Evolutionary conservation across 1,140 invertebrate genomes (phyloP).

Genomic region (Dreissena rostriformis): DNA sequence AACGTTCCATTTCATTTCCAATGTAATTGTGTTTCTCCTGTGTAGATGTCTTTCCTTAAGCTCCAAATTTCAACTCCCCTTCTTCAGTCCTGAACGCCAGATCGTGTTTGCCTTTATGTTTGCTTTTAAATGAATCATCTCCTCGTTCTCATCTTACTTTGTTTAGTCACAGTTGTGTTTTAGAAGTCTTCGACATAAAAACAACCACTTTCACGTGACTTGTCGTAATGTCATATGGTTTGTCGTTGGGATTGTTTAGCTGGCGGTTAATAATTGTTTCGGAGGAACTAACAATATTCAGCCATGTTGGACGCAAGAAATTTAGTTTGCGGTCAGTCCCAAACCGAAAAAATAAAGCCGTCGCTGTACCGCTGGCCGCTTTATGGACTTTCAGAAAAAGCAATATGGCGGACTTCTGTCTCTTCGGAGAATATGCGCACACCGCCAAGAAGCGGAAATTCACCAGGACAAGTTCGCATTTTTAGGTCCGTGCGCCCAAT

Average conservation of each 20-base stretch:
- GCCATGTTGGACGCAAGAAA: conserved; percentile 64
- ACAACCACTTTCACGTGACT: conserved; percentile 62
- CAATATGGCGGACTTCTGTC: conserved; percentile 63
- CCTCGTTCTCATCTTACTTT: no score
- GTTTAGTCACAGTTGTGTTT: no score
- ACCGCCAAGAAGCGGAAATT: conserved; percentile 30
- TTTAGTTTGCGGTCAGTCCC: conserved; percentile 60
- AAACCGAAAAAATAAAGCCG: conserved; percentile 71
- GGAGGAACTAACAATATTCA: conserved; percentile 55
- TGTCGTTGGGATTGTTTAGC: conserved; percentile 38
- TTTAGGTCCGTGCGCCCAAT: no score
- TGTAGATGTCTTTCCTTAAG: no score
- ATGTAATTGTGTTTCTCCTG: no score
- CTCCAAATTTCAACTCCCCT: no score
- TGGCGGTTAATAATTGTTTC: conserved; percentile 30
- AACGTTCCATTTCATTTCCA: no score
- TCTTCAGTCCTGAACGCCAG: no score
- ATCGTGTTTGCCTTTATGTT: no score
- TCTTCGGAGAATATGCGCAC: conserved; percentile 37
- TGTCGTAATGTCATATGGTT: conserved; percentile 67
- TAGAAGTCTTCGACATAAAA: no score
- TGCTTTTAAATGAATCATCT: no score
- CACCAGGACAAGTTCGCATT: neutral
- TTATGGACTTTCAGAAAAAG: conserved; percentile 75
- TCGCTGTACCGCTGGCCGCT: conserved; percentile 70